Evolutionary conservation across 2,797 vertebrate species (phyloP), one percentile per base, ranked within the genome.

Genomic region (Alauda arvensis): DNA sequence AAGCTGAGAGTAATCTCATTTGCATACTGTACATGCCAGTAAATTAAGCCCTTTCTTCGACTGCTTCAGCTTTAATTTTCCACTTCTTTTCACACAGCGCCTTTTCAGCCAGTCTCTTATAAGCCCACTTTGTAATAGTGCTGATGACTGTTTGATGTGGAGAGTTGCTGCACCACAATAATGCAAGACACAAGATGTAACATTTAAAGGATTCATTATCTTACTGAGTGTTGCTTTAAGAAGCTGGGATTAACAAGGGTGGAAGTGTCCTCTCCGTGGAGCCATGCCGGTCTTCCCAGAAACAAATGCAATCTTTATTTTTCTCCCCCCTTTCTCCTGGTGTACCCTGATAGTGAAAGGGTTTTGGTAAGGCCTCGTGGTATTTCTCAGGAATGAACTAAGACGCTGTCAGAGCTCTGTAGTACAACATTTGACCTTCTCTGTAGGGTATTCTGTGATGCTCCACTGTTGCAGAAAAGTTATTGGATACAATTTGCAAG

Each of bases 1-100:
- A 99, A 99, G 98, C 98, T 98, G 98, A 98, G 98, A 98, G 98
- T 99, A 99, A 99, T 99, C 98, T 99, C 98, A 99, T 99, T 99
- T 99, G 99, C 99, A 99, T 99, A 99, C 98, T 98, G 99, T 99
- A 99, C 99, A 99, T 98, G 99, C 98, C 98, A 99, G 98, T 99
- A 99, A 99, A 99, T 99, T 99, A 99, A 99, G 98, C 98, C 98
- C 98, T 98, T 97, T 98, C 98, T 98, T 98, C 98, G 96, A 94
- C 98, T 95, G 98, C 98, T 98, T 98, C 98, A 98, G 98, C 98
- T 99, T 99, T 99, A 98, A 99, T 99, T 99, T 99, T 99, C 99
- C 99, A 99, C 98, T 99, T 98, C 98, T 99, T 98, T 99, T 99
- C 99, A 99, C 98, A 98, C 98, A 97, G 97, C 92, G 96, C 95